phyloP scores from a whole-genome alignment of 2,113 vertebrate genomes.

The Urocitellus parryii region DNA sequence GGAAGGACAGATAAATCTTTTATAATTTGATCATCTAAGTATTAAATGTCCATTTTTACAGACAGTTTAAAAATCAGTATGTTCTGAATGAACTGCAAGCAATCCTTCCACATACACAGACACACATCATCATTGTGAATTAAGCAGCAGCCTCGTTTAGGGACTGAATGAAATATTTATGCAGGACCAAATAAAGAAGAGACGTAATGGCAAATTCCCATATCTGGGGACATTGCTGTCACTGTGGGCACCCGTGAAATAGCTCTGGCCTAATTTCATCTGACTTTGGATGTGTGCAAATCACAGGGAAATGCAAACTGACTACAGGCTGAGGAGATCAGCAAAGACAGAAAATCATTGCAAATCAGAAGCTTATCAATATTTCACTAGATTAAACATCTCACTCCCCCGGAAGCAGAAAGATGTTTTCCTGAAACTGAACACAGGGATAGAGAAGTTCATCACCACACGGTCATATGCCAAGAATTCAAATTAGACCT shows the following conservation, averaged over 20 bases:
- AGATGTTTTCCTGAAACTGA: constrained; percentile 66
- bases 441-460: constrained; percentile 30
- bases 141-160: constrained; percentile 87
- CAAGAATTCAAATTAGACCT: constrained; percentile 47
- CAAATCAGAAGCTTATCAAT: constrained; percentile 91
- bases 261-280: constrained; percentile 95
- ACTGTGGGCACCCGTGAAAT: constrained; percentile 88
- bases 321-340: constrained; percentile 85
- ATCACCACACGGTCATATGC: not conserved
- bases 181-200: constrained; percentile 88
- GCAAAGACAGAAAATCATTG: constrained; percentile 91
- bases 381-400: constrained; percentile 89
- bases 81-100: constrained; percentile 13
- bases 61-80: constrained; percentile 8
- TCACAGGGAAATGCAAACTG: constrained; percentile 90
- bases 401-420: constrained; percentile 83
- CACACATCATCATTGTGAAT: constrained; percentile 25
- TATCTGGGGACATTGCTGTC: constrained; percentile 92
- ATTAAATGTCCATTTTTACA: not conserved
- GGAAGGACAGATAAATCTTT: not conserved
- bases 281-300: constrained; percentile 94
- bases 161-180: constrained; percentile 95
- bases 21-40: constrained; percentile 22
- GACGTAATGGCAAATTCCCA: constrained; percentile 89
- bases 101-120: not conserved